Percentiles rank a stretch among this genome's conserved stretches.
Evolutionary conservation across 2,888 invertebrate genomes (phyloP).

Genomic region (Alcis repandata): DNA sequence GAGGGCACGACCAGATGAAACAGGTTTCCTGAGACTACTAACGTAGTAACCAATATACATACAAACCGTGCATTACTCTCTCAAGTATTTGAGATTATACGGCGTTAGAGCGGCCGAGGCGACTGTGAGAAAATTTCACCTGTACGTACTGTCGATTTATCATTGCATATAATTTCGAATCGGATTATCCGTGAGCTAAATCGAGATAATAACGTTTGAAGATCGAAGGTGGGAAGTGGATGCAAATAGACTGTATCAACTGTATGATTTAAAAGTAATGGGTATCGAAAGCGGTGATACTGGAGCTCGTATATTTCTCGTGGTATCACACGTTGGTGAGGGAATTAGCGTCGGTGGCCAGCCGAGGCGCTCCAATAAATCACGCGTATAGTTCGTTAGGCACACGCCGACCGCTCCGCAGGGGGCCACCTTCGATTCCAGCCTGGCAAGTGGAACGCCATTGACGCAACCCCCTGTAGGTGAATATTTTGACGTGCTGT

Average conservation of each 20-base stretch:
- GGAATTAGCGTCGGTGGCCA: constrained; percentile 75
- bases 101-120: constrained; percentile 62
- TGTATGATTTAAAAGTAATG: constrained; percentile 58
- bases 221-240: constrained; percentile 43
- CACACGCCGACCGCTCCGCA: constrained; percentile 73
- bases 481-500: constrained; percentile 82
- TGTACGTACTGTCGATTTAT: constrained; percentile 66
- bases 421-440: constrained; percentile 81
- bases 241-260: constrained; percentile 38
- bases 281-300: constrained; percentile 59
- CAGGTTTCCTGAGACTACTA: constrained; percentile 82
- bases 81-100: constrained; percentile 75
- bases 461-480: constrained; percentile 78
- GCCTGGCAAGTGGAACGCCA: constrained; percentile 77
- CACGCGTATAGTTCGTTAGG: constrained; percentile 83
- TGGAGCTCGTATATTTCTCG: constrained; percentile 63
- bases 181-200: constrained; percentile 50
- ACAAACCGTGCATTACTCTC: constrained; percentile 76
- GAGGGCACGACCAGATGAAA: constrained; percentile 78
- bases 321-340: constrained; percentile 76
- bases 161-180: constrained; percentile 52
- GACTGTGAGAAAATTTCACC: constrained; percentile 84
- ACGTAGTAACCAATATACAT: constrained; percentile 84
- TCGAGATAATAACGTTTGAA: constrained; percentile 47
- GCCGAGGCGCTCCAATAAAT: constrained; percentile 74